A percentile compares a stretch with the other conserved stretches of the same genome.
Conservation (phyloP, 1,140 invertebrate genomes). For the Drosophila novamexicana region DNA sequence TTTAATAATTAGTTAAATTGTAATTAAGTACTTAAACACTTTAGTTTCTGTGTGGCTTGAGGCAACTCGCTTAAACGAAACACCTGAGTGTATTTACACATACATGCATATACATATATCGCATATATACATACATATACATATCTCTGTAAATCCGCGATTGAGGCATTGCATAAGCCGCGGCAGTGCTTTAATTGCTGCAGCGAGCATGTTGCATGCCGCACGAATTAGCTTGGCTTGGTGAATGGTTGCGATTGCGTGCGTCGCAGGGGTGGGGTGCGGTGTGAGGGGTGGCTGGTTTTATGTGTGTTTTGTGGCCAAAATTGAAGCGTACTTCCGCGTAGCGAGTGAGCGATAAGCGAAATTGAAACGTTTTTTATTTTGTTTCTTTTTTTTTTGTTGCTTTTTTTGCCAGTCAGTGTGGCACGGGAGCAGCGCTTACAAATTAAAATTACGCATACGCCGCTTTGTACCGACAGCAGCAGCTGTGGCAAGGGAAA, state of each 20-base stretch:
- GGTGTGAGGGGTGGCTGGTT: background rate
- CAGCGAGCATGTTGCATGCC: conserved; percentile 39
- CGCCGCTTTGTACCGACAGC: conserved; percentile 63
- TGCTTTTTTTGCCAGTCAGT: conserved; percentile 53
- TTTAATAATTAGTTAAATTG: conserved; percentile 23
- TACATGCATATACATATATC: background rate
- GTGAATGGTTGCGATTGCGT: conserved; percentile 13
- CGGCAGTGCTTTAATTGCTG: conserved; percentile 48
- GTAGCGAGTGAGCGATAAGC: conserved; percentile 30
- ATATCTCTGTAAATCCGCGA: conserved; percentile 31
- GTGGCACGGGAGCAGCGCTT: conserved; percentile 71
- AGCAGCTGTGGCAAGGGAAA: background rate
- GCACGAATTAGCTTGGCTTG: conserved; percentile 27
- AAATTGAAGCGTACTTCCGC: conserved; percentile 45
- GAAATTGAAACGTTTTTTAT: conserved; percentile 70
- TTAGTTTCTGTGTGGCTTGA: conserved; percentile 16
- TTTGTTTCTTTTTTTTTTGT: conserved; percentile 6
- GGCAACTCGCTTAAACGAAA: conserved; percentile 12
- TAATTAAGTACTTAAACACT: conserved; percentile 42
- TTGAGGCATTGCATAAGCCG: conserved; percentile 44
- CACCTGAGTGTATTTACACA: background rate
- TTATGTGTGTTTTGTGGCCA: conserved; percentile 28
- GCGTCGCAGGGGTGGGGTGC: background rate
- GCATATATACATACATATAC: background rate
- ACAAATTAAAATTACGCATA: conserved; percentile 71